Percentiles rank a stretch among this genome's conserved stretches.
Conservation (phyloP, 2,797 vertebrate species). For the Lithobates sylvaticus region DNA sequence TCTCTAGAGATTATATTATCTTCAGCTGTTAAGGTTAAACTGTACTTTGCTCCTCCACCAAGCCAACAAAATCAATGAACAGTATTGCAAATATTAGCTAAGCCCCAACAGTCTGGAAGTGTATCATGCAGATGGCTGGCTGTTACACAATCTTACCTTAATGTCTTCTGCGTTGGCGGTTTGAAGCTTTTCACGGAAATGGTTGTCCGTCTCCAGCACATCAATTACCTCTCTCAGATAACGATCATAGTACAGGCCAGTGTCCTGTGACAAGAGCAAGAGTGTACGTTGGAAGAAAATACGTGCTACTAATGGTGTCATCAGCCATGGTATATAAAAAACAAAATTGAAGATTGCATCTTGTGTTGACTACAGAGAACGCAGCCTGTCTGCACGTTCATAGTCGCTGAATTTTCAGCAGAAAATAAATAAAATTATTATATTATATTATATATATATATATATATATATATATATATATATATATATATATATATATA, state of each 20-base stretch:
- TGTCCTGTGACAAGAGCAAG: constrained; percentile 77
- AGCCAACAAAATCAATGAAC: background rate
- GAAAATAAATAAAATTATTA: no score
- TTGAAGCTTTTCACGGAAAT: constrained; percentile 92
- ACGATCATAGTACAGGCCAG: constrained; percentile 89
- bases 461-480: no score
- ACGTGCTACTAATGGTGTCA: no score
- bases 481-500: no score
- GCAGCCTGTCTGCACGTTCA: no score
- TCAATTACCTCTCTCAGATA: constrained; percentile 92
- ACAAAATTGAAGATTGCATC: no score
- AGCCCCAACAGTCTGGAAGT: background rate
- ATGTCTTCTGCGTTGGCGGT: constrained; percentile 90
- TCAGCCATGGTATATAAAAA: no score
- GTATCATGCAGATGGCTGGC: background rate
- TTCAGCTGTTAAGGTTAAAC: background rate
- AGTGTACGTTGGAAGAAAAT: background rate
- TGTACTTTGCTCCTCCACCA: background rate
- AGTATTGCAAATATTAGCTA: background rate
- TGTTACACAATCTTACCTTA: constrained; percentile 75
- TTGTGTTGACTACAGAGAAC: no score
- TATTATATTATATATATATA: no score
- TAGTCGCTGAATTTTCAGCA: no score
- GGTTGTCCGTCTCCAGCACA: constrained; percentile 90
- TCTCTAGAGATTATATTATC: background rate